Evolutionary conservation across 2,888 invertebrate species (phyloP).

Genomic region (Ceriagrion tenellum): DNA sequence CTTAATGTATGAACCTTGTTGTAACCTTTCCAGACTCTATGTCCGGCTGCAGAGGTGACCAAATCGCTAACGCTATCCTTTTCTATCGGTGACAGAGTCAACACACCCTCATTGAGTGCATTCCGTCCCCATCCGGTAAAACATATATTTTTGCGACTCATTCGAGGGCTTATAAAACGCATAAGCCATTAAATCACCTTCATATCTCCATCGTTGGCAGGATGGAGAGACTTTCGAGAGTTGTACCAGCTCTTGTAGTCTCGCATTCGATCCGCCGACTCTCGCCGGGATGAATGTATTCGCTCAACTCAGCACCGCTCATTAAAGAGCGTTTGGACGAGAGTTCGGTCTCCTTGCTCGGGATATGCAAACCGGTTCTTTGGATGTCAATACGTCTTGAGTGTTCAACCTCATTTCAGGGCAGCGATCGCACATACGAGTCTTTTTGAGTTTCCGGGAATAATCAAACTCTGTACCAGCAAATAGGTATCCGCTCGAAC

Average conservation of each 20-base stretch:
- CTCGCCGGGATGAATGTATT: neutral
- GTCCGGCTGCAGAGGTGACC: too few relatives aligned
- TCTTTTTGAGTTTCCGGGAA: slow-evolving; percentile 22
- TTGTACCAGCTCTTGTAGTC: neutral
- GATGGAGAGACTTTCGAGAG: neutral
- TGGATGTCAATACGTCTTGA: neutral
- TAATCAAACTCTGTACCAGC: neutral
- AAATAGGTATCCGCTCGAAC: neutral
- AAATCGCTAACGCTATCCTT: too few relatives aligned
- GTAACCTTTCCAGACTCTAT: too few relatives aligned
- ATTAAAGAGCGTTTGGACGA: slow-evolving; percentile 2
- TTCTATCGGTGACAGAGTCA: too few relatives aligned
- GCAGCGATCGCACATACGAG: neutral
- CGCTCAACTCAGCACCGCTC: neutral
- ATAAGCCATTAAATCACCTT: neutral
- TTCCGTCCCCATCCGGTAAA: neutral
- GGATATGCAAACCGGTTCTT: slow-evolving; percentile 28
- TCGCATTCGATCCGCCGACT: neutral
- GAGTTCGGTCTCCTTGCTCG: neutral
- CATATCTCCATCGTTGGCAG: neutral
- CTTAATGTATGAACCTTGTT: too few relatives aligned
- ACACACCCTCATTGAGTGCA: neutral
- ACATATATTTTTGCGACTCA: neutral
- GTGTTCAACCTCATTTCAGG: neutral
- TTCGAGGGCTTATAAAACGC: neutral